phyloP scores from a whole-genome alignment of 2,888 invertebrate species.

The Lithophane ornitopus region DNA sequence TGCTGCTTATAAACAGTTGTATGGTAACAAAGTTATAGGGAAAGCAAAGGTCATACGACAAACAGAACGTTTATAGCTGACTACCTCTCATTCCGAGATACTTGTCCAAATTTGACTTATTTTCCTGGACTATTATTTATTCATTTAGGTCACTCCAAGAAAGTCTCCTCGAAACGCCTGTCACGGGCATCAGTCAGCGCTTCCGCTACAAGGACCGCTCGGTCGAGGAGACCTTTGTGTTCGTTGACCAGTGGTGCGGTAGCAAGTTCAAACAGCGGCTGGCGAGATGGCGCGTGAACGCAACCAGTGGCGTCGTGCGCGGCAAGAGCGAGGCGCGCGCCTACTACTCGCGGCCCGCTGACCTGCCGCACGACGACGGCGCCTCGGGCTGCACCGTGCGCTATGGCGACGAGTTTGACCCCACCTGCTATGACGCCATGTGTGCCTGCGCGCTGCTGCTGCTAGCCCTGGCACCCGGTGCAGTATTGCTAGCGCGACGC shows the following conservation, averaged over 20 bases:
- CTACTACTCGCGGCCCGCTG: conserved; percentile 8
- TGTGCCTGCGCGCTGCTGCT: conserved; percentile 73
- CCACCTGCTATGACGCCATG: conserved; percentile 91
- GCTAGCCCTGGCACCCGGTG: conserved; percentile 80
- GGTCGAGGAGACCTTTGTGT: conserved; percentile 43
- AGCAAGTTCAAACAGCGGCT: not conserved
- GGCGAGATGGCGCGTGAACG: conserved; percentile 51
- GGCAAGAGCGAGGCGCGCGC: conserved; percentile 10
- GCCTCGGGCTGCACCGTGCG: conserved; percentile 34
- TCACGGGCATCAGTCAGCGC: conserved; percentile 24
- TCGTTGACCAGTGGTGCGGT: conserved; percentile 49
- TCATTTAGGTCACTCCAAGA: conserved; percentile 31
- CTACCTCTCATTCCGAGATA: no score
- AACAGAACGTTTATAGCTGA: no score
- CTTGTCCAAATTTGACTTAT: no score
- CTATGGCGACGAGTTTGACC: conserved; percentile 80
- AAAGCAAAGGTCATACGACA: no score
- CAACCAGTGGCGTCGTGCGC: conserved; percentile 10
- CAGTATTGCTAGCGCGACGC: conserved; percentile 48
- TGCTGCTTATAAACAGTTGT: no score
- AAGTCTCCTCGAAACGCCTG: conserved; percentile 24
- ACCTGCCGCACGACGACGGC: conserved; percentile 58
- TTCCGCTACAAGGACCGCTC: conserved; percentile 41
- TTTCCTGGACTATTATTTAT: no score
- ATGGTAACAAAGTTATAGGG: no score